Evolutionary conservation across 1,140 invertebrate genomes (phyloP).

Genomic region (Anastatus disparis): DNA sequence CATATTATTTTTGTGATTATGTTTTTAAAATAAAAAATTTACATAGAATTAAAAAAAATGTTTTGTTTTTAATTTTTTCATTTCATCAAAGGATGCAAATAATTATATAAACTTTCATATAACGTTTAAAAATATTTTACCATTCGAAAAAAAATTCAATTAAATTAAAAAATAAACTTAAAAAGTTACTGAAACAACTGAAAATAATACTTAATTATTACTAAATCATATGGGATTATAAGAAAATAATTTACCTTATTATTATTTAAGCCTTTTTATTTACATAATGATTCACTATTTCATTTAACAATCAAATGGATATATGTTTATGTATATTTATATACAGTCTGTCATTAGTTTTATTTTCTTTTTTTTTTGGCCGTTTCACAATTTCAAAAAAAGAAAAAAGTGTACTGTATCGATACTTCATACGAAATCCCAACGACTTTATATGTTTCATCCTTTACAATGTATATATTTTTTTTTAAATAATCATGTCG

Average conservation of each 20-base stretch:
- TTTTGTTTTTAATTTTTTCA: constrained; percentile 16
- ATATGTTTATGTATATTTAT: too few species aligned
- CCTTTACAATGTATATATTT: not conserved
- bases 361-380: constrained; percentile 49
- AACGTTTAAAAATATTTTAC: too few species aligned
- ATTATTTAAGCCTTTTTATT: constrained; percentile 57
- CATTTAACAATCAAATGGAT: constrained; percentile 55
- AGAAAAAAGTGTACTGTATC: constrained; percentile 6
- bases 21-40: constrained; percentile 31
- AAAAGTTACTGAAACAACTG: too few species aligned
- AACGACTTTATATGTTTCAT: constrained; percentile 27
- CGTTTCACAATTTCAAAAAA: constrained; percentile 41
- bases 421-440: constrained; percentile 24
- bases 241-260: not conserved
- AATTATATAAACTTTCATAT: too few species aligned
- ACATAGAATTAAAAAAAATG: constrained; percentile 28
- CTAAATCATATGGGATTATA: not conserved
- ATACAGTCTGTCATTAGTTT: constrained; percentile 50
- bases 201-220: too few species aligned
- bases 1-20: constrained; percentile 37
- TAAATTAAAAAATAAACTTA: too few species aligned
- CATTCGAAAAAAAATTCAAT: too few species aligned
- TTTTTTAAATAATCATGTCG: not conserved
- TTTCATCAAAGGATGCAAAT: too few species aligned
- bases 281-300: constrained; percentile 56